These are phyloP conservation scores for Ectemnius cavifrons DNA, from an alignment of 2,888 invertebrate genomes.

Conservation along the genomic window DNA sequence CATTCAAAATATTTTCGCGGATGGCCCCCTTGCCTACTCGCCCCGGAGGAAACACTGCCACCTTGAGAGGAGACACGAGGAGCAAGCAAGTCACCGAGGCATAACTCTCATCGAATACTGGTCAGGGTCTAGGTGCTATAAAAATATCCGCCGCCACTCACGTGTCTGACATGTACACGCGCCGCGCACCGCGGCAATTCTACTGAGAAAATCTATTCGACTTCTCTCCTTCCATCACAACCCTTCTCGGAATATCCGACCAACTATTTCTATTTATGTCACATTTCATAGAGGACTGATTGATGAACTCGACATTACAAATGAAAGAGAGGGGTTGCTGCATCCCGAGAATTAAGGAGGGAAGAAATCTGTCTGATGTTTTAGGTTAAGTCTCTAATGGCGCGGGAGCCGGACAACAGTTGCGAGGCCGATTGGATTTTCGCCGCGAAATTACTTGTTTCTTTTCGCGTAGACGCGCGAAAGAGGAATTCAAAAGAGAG, in stretches of 20 bases:
- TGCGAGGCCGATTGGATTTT: constrained; percentile 10
- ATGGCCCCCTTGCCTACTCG: neutral
- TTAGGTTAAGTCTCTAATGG: no score
- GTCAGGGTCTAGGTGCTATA: constrained; percentile 5
- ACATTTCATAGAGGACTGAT: no score
- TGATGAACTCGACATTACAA: no score
- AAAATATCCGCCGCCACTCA: neutral
- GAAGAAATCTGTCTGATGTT: no score
- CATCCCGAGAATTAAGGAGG: no score
- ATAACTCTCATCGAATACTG: neutral
- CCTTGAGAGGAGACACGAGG: neutral
- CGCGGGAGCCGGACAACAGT: no score
- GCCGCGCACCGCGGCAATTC: neutral
- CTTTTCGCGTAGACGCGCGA: constrained; percentile 26
- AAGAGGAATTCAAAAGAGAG: constrained; percentile 34
- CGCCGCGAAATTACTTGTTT: constrained; percentile 27
- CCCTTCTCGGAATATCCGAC: no score
- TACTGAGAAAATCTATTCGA: neutral
- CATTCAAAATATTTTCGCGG: constrained; percentile 28
- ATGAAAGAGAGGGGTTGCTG: no score
- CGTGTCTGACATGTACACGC: no score
- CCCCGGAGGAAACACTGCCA: neutral
- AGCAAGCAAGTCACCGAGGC: neutral
- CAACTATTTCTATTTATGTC: no score
- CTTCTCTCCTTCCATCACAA: no score